Percentiles rank a stretch among this genome's conserved stretches.
Conservation (phyloP, 2,797 vertebrate species). For the Apodemus agrarius region DNA sequence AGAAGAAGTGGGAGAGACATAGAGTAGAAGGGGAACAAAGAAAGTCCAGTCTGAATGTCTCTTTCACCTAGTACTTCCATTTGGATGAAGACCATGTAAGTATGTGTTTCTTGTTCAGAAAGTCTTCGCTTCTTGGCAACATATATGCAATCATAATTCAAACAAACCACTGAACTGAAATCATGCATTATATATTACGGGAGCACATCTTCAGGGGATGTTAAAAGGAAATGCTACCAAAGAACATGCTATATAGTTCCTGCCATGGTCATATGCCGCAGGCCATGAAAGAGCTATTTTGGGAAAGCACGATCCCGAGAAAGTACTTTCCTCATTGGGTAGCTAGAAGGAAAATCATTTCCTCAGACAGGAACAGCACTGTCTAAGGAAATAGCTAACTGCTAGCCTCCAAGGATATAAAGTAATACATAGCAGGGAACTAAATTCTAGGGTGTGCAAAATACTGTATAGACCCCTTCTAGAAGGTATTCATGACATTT, state of each 20-base stretch:
- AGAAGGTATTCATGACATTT: not conserved
- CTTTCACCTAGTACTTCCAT: not conserved
- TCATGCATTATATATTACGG: not conserved
- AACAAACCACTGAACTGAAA: constrained; percentile 18
- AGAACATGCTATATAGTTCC: not conserved
- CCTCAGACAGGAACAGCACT: not conserved
- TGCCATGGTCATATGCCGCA: not conserved
- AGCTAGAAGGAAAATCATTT: not conserved
- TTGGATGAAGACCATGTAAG: constrained; percentile 32
- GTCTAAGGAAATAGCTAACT: not conserved
- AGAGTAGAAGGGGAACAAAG: constrained; percentile 9
- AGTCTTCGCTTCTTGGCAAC: constrained; percentile 8
- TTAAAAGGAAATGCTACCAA: not conserved
- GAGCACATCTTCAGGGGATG: not conserved
- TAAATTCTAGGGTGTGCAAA: not conserved
- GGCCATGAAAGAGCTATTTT: constrained; percentile 20
- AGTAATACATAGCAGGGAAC: constrained; percentile 25
- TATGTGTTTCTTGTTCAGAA: constrained; percentile 4
- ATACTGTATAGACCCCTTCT: constrained; percentile 10
- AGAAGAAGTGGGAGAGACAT: constrained; percentile 42
- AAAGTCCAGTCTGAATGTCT: constrained; percentile 10
- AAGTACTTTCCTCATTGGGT: constrained; percentile 21
- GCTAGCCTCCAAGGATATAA: constrained; percentile 1
- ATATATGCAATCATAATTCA: not conserved
- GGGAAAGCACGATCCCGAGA: not conserved